Evolutionary conservation across 1,140 invertebrate genomes (phyloP), one percentile per base, ranked within the genome.

Genomic region (Uloborus diversus): DNA sequence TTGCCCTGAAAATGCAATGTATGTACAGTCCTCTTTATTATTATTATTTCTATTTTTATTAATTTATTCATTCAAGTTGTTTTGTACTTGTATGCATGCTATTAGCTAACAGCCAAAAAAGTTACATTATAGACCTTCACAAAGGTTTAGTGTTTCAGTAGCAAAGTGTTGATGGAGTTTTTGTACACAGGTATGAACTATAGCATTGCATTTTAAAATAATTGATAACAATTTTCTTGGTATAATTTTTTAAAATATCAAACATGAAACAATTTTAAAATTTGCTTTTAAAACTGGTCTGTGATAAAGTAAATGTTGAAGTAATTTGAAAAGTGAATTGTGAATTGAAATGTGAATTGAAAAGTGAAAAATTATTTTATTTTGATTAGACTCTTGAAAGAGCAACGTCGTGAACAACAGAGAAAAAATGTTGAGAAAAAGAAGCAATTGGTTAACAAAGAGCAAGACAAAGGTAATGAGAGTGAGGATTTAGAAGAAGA

Each of bases 351-450:
- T n/a, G n/a, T n/a, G n/a, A n/a, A n/a, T n/a, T n/a, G n/a, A n/a
- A n/a, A n/a, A n/a, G n/a, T n/a, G 37, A 42, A 9, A 42, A 42
- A 7, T 42, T 17, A 7, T 42, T 7, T 42, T 17, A 42, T 47
- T 82, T 80, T 84, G 71, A n/a, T n/a, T 70, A 87, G 86, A 56
- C 85, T 83, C 56, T 84, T 93, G 9, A 96, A 96, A 87, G 92
- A 93, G 83, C 90, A 92, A 79, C 89, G 93, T 4, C 92, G 91
- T 82, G 90, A 90, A 80, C 87, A 90, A 81, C 94, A 96, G 86
- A 90, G 92, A 25, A 90, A 92, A 81, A 96, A 96, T 86, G 90
- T 91, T 4, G 89, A 90, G 78, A 89, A 89, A 9, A 96, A 96
- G 85, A 88, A 92, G 86, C 88, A 92, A 85, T 91, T 91, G 85